These are phyloP conservation scores for Dinomys branickii DNA, from an alignment of 2,113 vertebrate genomes.

Conservation along the genomic window DNA sequence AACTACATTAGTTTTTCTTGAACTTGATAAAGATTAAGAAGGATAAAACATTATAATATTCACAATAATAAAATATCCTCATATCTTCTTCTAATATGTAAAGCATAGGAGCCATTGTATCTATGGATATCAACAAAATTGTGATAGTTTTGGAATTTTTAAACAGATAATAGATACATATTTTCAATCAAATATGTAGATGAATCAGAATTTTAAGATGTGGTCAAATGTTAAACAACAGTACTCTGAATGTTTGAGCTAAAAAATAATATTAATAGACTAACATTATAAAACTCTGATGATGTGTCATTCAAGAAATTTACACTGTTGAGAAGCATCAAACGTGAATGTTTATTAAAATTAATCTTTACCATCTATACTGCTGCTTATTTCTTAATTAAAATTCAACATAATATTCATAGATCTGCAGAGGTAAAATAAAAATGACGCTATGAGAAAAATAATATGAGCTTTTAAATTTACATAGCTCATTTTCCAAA, in stretches of 20 bases:
- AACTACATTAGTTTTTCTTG: constrained; percentile 12
- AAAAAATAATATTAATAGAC: no score
- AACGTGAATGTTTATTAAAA: not conserved
- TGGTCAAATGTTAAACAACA: not conserved
- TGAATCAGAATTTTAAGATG: not conserved
- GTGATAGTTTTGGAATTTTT: constrained; percentile 16
- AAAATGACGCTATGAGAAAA: not conserved
- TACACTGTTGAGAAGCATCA: constrained; percentile 19
- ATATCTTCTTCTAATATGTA: not conserved
- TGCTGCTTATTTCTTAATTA: not conserved
- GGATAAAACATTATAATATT: not conserved
- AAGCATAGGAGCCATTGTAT: not conserved
- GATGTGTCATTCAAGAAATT: not conserved
- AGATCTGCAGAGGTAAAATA: not conserved
- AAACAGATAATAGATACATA: not conserved
- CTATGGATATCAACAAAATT: not conserved
- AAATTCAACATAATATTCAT: not conserved
- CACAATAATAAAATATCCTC: not conserved
- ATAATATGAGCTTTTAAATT: not conserved
- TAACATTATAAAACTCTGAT: not conserved
- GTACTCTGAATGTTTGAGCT: not conserved
- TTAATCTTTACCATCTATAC: not conserved
- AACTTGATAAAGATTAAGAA: not conserved
- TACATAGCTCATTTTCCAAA: not conserved
- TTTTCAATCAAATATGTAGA: not conserved